Conservation (phyloP, 2,797 vertebrate species). For the Bufotes viridis region DNA sequence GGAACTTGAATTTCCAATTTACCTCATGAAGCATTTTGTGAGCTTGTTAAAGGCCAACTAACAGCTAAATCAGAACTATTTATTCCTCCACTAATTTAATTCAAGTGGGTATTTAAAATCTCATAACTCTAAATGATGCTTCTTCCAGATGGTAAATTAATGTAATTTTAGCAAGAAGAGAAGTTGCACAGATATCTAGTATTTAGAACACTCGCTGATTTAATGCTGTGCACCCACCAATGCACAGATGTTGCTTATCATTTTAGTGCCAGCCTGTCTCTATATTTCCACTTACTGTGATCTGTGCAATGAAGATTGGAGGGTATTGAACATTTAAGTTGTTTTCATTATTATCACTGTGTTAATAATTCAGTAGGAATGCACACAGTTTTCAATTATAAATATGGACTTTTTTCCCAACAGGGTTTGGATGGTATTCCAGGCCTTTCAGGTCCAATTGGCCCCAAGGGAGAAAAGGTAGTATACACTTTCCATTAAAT, state of each 20-base stretch:
- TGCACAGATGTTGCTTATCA: constrained; percentile 76
- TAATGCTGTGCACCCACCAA: constrained; percentile 73
- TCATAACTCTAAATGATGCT: constrained; percentile 76
- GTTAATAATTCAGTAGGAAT: constrained; percentile 47
- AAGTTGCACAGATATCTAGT: constrained; percentile 78
- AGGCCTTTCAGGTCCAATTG: constrained; percentile 79
- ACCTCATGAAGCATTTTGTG: constrained; percentile 74
- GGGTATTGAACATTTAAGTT: constrained; percentile 58
- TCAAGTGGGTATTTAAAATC: constrained; percentile 79
- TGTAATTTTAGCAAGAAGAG: constrained; percentile 80
- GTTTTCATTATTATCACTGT: constrained; percentile 48
- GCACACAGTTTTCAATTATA: constrained; percentile 43
- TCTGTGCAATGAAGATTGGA: constrained; percentile 68
- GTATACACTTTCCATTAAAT: constrained; percentile 19
- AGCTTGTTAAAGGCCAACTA: constrained; percentile 77
- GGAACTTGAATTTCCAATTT: constrained; percentile 71
- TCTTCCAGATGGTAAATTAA: constrained; percentile 82
- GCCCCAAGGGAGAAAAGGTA: constrained; percentile 91
- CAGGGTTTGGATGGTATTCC: constrained; percentile 88
- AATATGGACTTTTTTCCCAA: constrained; percentile 63
- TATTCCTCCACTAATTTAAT: constrained; percentile 80
- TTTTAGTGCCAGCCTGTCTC: constrained; percentile 72
- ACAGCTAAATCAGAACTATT: constrained; percentile 81
- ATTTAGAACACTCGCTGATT: constrained; percentile 74
- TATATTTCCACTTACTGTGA: constrained; percentile 70